phyloP scores from a whole-genome alignment of 2,797 vertebrate species.

The Tolypeutes matacus region DNA sequence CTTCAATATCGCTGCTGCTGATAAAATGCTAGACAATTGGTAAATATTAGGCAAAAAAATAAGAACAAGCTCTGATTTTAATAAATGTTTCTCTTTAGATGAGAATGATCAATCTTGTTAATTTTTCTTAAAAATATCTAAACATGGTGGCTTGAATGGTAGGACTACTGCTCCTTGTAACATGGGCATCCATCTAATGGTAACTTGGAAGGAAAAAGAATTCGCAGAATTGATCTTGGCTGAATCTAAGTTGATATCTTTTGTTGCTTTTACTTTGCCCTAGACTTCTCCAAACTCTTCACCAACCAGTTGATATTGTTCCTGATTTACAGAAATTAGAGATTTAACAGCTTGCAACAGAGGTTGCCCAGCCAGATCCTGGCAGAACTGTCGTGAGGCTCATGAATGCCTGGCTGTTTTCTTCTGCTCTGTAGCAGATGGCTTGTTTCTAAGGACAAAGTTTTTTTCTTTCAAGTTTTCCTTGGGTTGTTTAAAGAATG shows the following conservation, averaged over 20 bases:
- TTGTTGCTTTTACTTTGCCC: conserved; percentile 60
- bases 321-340: conserved; percentile 72
- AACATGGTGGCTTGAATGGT: neutral
- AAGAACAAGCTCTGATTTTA: conserved; percentile 40
- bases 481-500: conserved; percentile 62
- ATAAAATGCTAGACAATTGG: neutral
- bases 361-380: conserved; percentile 70
- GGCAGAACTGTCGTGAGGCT: conserved; percentile 62
- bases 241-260: neutral
- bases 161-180: neutral
- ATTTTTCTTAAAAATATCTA: neutral
- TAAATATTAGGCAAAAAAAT: conserved; percentile 11
- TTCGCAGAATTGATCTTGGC: neutral
- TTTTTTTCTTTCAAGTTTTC: conserved; percentile 73
- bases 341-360: conserved; percentile 74
- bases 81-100: neutral
- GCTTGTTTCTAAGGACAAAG: conserved; percentile 72
- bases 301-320: conserved; percentile 67
- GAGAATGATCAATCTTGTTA: neutral
- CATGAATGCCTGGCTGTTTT: conserved; percentile 60
- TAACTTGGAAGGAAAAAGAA: neutral
- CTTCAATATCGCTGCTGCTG: neutral
- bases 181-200: neutral
- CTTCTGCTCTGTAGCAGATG: conserved; percentile 74
- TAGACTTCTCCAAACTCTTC: conserved; percentile 45